These are phyloP conservation scores for Procambarus clarkii DNA, from an alignment of 1,140 invertebrate species.

Conservation along the genomic window DNA sequence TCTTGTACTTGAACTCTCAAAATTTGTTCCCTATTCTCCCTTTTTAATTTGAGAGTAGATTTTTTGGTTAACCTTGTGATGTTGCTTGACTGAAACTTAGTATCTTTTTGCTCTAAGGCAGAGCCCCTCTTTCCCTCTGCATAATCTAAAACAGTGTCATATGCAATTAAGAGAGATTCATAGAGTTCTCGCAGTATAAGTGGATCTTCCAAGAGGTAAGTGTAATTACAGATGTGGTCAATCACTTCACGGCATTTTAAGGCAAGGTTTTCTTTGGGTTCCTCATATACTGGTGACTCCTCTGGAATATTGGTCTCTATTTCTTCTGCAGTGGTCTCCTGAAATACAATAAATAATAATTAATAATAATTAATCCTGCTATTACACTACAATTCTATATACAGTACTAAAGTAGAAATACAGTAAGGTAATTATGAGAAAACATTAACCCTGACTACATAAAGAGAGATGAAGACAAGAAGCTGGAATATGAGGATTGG, in stretches of 20 bases:
- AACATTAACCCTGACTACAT: too few relatives aligned
- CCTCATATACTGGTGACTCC: not conserved
- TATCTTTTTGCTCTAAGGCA: not conserved
- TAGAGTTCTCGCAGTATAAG: not conserved
- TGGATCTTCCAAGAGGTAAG: not conserved
- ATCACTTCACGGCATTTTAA: not conserved
- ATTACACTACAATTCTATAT: not conserved
- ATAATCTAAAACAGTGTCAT: conserved; percentile 1
- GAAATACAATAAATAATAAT: not conserved
- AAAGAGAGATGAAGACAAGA: too few relatives aligned
- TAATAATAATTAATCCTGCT: not conserved
- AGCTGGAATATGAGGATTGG: too few relatives aligned
- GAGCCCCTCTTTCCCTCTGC: not conserved
- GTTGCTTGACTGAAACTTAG: not conserved
- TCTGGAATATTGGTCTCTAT: not conserved
- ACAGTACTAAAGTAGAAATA: too few relatives aligned
- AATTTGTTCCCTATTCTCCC: not conserved
- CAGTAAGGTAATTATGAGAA: too few relatives aligned
- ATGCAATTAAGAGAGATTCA: conserved; percentile 7
- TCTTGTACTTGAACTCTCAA: not conserved
- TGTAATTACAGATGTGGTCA: not conserved
- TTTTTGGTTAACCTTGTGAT: not conserved
- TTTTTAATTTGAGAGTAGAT: not conserved
- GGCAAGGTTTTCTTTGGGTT: not conserved
- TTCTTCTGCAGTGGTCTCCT: not conserved